These are phyloP conservation scores for Strigamia crassipes DNA, from an alignment of 2,888 invertebrate genomes.

Conservation along the genomic window DNA sequence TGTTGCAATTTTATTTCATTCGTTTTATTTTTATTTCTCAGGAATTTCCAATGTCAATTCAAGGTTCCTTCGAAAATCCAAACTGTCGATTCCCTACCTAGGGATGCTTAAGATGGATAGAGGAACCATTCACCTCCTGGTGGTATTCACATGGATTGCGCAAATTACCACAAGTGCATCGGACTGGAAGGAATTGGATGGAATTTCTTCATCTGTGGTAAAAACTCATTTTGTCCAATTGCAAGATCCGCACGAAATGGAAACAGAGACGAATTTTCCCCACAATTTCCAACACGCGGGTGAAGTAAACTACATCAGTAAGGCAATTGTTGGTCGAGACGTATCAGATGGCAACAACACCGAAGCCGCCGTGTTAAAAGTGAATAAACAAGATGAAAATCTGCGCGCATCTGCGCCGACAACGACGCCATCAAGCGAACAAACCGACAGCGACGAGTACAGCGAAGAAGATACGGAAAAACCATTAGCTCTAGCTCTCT, in stretches of 20 bases:
- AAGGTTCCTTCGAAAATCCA: neutral
- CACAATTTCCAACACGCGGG: neutral
- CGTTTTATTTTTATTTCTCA: neutral
- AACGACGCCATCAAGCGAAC: neutral
- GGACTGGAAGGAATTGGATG: slow-evolving; percentile 7
- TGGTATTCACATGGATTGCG: neutral
- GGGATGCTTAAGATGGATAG: neutral
- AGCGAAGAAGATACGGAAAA: slow-evolving; percentile 19
- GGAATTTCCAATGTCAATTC: neutral
- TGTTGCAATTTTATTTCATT: neutral
- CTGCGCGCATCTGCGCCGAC: neutral
- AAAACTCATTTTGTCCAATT: slow-evolving; percentile 1
- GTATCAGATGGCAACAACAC: neutral
- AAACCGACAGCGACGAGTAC: neutral
- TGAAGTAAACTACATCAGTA: neutral
- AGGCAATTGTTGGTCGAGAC: neutral
- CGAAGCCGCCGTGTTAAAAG: neutral
- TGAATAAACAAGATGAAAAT: neutral
- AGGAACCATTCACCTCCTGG: neutral
- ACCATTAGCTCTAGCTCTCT: neutral
- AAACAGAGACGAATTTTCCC: slow-evolving; percentile 6
- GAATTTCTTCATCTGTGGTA: neutral
- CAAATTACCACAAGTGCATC: neutral
- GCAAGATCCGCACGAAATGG: neutral
- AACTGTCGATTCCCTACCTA: neutral